Percentiles rank a stretch among this genome's conserved stretches.
phyloP scores from a whole-genome alignment of 1,140 invertebrate species.

The Leptinotarsa texana region DNA sequence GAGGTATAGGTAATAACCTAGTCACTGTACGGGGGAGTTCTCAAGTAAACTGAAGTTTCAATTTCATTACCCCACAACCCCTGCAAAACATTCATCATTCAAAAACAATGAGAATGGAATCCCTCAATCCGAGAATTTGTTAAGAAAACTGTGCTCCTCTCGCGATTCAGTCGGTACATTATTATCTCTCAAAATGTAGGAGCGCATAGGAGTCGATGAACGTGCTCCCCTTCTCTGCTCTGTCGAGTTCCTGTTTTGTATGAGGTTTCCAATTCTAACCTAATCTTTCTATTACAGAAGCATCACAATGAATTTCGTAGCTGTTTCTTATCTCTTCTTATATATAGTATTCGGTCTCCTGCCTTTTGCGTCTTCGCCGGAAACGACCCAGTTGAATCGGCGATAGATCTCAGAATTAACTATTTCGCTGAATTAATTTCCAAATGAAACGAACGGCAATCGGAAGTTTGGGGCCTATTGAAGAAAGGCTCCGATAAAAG shows the following conservation, averaged over 20 bases:
- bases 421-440: slow-evolving; percentile 22
- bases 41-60: too few species aligned
- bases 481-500: neutral
- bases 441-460: slow-evolving; percentile 16
- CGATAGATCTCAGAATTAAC: slow-evolving; percentile 19
- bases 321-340: slow-evolving; percentile 38
- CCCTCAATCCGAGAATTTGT: neutral
- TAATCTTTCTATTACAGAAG: slow-evolving; percentile 47
- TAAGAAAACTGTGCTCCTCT: slow-evolving; percentile 13
- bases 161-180: neutral
- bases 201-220: slow-evolving; percentile 9
- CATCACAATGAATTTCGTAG: slow-evolving; percentile 43
- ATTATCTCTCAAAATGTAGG: slow-evolving; percentile 15
- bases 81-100: too few species aligned
- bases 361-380: slow-evolving; percentile 10
- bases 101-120: slow-evolving; percentile 9
- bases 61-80: too few species aligned
- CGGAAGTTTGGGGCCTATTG: slow-evolving; percentile 1
- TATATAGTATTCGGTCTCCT: neutral
- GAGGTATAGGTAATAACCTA: too few species aligned
- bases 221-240: slow-evolving; percentile 25
- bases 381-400: neutral
- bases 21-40: too few species aligned
- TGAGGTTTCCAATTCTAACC: slow-evolving; percentile 42
- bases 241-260: slow-evolving; percentile 25